A percentile compares a stretch with the other conserved stretches of the same genome.
Conservation (phyloP, 2,113 vertebrate species). For the Gasterosteus aculeatus region DNA sequence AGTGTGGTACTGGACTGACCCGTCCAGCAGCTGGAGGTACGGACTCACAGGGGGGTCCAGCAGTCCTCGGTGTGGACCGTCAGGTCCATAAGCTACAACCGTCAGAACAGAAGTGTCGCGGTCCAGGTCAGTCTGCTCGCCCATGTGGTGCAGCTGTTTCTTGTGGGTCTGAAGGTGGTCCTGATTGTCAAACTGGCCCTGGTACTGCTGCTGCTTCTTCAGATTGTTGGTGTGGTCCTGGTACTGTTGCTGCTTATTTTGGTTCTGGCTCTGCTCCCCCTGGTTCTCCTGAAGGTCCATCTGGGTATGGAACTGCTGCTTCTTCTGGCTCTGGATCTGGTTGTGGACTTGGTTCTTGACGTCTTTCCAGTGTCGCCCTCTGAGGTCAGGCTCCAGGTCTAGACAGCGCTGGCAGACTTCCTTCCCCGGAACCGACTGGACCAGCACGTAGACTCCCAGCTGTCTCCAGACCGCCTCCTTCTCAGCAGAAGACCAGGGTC, state of each 20-base stretch:
- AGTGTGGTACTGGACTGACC: conserved; percentile 41
- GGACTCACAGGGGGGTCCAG: conserved; percentile 28
- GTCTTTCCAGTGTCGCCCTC: conserved; percentile 68
- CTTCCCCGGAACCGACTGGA: conserved; percentile 65
- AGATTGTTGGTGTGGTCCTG: not conserved
- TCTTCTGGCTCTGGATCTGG: conserved; percentile 72
- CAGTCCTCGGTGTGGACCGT: conserved; percentile 22
- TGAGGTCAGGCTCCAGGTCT: conserved; percentile 63
- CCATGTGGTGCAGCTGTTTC: conserved; percentile 27
- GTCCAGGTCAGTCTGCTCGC: conserved; percentile 38
- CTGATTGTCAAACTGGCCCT: conserved; percentile 17
- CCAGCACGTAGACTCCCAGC: conserved; percentile 56
- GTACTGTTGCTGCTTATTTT: conserved; percentile 41
- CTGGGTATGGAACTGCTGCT: conserved; percentile 64
- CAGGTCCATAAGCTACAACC: conserved; percentile 11
- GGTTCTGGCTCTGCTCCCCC: conserved; percentile 41
- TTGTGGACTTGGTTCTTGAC: conserved; percentile 72
- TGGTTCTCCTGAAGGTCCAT: conserved; percentile 44
- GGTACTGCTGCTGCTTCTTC: conserved; percentile 1
- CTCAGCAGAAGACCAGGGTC: conserved; percentile 58
- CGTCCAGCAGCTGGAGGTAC: conserved; percentile 52
- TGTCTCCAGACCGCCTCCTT: conserved; percentile 72
- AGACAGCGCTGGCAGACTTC: conserved; percentile 69
- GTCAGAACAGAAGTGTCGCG: conserved; percentile 18
- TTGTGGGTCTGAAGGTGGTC: conserved; percentile 36